Evolutionary conservation across 2,113 vertebrate species (phyloP).

Genomic region (Sphyrna mokarran): DNA sequence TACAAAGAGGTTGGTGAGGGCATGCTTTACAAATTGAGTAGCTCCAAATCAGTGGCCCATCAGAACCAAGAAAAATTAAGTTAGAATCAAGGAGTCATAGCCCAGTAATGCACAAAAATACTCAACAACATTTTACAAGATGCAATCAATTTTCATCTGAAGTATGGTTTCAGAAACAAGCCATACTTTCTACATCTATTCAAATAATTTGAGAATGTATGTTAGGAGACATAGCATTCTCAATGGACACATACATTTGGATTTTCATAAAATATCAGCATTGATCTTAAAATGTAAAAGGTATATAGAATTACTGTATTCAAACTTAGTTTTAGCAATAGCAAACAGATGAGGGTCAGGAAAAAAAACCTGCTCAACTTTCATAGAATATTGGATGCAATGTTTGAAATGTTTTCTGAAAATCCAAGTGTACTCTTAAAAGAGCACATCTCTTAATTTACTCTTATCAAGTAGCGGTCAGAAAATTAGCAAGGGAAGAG

Average conservation of each 20-base stretch:
- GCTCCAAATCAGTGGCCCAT: not conserved
- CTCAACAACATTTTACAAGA: slow-evolving; percentile 7
- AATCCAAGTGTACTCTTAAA: not conserved
- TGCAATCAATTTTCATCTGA: slow-evolving; percentile 30
- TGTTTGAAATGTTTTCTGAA: not conserved
- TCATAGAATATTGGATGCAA: not conserved
- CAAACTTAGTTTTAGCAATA: not conserved
- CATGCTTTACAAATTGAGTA: not conserved
- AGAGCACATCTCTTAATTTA: not conserved
- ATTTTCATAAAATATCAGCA: not conserved
- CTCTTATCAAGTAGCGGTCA: not conserved
- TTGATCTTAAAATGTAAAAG: not conserved
- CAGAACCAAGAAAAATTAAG: not conserved
- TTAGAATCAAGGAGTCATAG: slow-evolving; percentile 23
- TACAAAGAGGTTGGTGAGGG: not conserved
- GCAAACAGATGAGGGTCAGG: not conserved
- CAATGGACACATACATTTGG: not conserved
- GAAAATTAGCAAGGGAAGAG: not conserved
- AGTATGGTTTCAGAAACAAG: not conserved
- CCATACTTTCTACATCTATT: not conserved
- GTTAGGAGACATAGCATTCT: not conserved
- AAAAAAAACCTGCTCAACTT: not conserved
- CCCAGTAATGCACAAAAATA: slow-evolving; percentile 1
- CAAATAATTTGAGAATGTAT: not conserved
- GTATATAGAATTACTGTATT: not conserved